Percentiles rank a stretch among this genome's conserved stretches.
Conservation (phyloP, 2,113 vertebrate genomes). For the Benitochromis conjunctus region DNA sequence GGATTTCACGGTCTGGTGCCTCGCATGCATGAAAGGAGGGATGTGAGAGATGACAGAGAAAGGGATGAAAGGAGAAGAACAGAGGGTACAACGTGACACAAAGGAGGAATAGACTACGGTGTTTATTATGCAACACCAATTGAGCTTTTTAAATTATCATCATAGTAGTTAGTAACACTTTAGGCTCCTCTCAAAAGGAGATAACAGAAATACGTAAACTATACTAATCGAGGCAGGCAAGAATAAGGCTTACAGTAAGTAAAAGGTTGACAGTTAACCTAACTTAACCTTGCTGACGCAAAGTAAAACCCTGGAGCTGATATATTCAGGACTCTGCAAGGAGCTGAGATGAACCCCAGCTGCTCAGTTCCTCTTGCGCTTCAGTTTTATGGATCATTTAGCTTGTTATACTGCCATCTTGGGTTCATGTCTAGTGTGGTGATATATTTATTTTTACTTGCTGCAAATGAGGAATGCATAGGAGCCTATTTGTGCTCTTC, state of each 20-base stretch:
- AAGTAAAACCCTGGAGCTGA: neutral
- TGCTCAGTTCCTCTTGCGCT: neutral
- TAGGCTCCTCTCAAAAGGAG: neutral
- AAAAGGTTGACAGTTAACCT: neutral
- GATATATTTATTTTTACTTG: neutral
- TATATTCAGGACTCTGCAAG: neutral
- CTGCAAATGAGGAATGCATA: neutral
- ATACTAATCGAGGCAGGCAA: neutral
- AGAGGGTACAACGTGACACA: neutral
- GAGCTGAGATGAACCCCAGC: neutral
- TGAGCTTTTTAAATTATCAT: neutral
- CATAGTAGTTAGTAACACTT: neutral
- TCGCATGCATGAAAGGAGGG: slow-evolving; percentile 22
- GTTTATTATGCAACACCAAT: neutral
- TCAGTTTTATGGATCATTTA: neutral
- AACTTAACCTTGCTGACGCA: neutral
- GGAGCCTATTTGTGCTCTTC: neutral
- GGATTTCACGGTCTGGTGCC: slow-evolving; percentile 25
- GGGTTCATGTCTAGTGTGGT: slow-evolving; percentile 8
- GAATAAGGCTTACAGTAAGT: neutral
- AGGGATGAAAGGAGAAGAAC: neutral
- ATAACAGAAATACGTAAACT: neutral
- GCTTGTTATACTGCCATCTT: slow-evolving; percentile 30
- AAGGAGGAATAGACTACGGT: neutral
- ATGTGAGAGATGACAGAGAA: neutral